Conservation (phyloP, 2,888 invertebrate species). For the Brachynemurus nebulosus region DNA sequence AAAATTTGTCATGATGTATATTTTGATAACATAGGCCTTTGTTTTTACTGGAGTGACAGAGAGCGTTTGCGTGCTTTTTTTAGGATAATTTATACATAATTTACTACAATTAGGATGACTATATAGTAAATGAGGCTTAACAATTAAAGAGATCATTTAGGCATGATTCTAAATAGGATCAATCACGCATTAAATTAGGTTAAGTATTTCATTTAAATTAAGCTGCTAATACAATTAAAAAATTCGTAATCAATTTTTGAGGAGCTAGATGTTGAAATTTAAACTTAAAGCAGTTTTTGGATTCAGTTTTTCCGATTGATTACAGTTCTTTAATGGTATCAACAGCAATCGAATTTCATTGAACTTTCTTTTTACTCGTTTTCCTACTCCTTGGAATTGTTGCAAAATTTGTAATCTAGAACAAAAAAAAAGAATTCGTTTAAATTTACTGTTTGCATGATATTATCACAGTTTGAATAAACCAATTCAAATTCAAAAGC, state of each 20-base stretch:
- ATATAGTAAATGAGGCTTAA: too few relatives aligned
- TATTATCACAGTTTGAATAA: neutral
- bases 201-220: neutral
- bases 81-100: too few relatives aligned
- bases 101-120: too few relatives aligned
- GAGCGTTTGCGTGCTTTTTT: too few relatives aligned
- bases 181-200: too few relatives aligned
- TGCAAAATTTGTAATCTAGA: slow-evolving; percentile 54
- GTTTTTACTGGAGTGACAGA: too few relatives aligned
- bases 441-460: neutral
- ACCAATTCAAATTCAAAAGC: neutral
- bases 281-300: neutral
- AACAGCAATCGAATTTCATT: slow-evolving; percentile 19
- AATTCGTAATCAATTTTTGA: neutral
- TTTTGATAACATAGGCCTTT: too few relatives aligned
- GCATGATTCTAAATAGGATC: too few relatives aligned
- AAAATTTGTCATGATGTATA: too few relatives aligned
- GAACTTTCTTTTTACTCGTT: slow-evolving; percentile 53
- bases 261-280: neutral
- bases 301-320: neutral
- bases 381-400: slow-evolving; percentile 63
- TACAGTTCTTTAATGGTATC: slow-evolving; percentile 3
- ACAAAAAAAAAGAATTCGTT: slow-evolving; percentile 30
- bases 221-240: slow-evolving; percentile 1
- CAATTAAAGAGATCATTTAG: too few relatives aligned